Evolutionary conservation across 2,113 vertebrate genomes (phyloP).

Genomic region (Psephotus haematonotus): DNA sequence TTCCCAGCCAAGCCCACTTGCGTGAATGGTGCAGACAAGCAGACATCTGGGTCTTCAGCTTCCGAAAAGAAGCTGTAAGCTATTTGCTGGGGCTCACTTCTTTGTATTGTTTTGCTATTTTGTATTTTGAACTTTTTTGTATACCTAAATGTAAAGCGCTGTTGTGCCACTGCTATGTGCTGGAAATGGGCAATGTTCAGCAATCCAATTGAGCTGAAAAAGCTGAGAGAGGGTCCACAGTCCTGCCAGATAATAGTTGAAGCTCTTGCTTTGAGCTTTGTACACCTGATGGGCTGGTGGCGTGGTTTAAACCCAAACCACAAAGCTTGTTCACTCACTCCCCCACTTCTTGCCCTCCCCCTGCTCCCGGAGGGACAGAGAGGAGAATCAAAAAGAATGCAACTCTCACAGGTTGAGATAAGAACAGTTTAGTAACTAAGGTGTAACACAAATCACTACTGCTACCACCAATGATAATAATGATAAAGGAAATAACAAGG

Average conservation of each 20-base stretch:
- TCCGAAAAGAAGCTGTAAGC: neutral
- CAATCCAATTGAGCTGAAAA: neutral
- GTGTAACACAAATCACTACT: too few species aligned
- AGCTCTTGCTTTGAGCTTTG: neutral
- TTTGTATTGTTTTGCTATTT: neutral
- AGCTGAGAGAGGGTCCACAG: neutral
- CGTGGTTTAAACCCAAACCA: too few species aligned
- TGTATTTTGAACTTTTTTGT: neutral
- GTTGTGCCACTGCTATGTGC: neutral
- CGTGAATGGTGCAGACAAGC: neutral
- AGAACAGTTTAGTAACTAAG: too few species aligned
- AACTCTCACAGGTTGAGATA: too few species aligned
- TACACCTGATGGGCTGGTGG: neutral
- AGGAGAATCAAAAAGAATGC: too few species aligned
- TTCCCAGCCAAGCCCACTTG: neutral
- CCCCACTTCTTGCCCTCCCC: too few species aligned
- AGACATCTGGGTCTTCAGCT: neutral
- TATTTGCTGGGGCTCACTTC: neutral
- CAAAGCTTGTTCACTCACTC: too few species aligned
- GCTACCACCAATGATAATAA: too few species aligned
- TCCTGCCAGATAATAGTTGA: accelerated
- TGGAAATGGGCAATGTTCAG: neutral
- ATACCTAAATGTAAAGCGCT: neutral
- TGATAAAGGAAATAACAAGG: too few species aligned
- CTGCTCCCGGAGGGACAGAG: too few species aligned